phyloP scores from a whole-genome alignment of 2,888 invertebrate genomes.

The Pterostichus niger region DNA sequence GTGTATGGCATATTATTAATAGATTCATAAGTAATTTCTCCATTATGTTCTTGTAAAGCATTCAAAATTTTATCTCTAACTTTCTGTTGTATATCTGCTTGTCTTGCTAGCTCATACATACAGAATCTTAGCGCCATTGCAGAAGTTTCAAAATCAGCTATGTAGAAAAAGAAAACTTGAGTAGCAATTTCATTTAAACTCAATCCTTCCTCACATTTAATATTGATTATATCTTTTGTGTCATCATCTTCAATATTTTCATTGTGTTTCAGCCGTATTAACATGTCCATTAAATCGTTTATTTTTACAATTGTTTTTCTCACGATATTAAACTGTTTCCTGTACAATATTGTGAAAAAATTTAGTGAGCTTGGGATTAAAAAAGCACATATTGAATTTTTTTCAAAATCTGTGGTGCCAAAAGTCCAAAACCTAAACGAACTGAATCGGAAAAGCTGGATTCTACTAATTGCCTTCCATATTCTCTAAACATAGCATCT shows the following conservation, averaged over 20 bases:
- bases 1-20: conserved; percentile 77
- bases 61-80: conserved; percentile 76
- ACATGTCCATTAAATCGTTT: conserved; percentile 80
- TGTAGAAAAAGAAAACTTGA: conserved; percentile 79
- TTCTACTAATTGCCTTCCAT: conserved; percentile 60
- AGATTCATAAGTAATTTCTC: conserved; percentile 77
- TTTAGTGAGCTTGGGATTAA: conserved; percentile 70
- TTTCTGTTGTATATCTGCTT: conserved; percentile 76
- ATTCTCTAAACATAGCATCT: conserved; percentile 75
- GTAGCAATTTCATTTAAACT: conserved; percentile 77
- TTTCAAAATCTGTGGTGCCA: conserved; percentile 26
- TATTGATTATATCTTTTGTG: no score
- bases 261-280: conserved; percentile 72
- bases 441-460: conserved; percentile 74
- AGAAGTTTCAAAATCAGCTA: conserved; percentile 79
- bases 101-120: conserved; percentile 78
- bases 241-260: conserved; percentile 65
- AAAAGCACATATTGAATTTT: conserved; percentile 69
- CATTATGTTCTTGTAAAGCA: conserved; percentile 74
- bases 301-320: conserved; percentile 76
- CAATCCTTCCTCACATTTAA: conserved; percentile 70
- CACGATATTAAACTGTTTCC: conserved; percentile 76
- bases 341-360: conserved; percentile 77
- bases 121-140: conserved; percentile 76
- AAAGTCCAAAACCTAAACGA: conserved; percentile 70